These are phyloP conservation scores for Pogonophryne albipinna DNA, from an alignment of 2,797 vertebrate genomes.

Conservation along the genomic window DNA sequence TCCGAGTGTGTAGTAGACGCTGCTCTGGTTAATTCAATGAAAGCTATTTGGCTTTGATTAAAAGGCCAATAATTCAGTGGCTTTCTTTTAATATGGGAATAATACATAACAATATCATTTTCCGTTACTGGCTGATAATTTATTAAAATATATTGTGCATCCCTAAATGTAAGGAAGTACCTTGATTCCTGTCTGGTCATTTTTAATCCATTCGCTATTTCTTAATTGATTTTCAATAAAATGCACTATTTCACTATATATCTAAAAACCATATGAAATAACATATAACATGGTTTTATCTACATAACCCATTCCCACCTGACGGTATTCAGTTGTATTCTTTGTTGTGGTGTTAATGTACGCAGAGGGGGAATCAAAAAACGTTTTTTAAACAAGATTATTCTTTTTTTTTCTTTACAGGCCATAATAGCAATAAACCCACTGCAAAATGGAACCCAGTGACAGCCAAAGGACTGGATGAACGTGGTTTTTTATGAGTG, in stretches of 20 bases:
- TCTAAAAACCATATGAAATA: not conserved
- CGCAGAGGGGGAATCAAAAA: slow-evolving; percentile 24
- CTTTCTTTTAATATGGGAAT: too few species aligned
- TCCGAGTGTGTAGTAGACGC: too few species aligned
- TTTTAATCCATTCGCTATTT: not conserved
- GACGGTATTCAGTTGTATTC: slow-evolving; percentile 23
- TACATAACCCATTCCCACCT: not conserved
- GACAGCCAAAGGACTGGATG: slow-evolving; percentile 85
- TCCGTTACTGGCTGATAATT: too few species aligned
- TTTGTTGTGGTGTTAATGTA: slow-evolving; percentile 34
- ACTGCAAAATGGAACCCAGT: slow-evolving; percentile 89
- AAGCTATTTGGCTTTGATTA: too few species aligned
- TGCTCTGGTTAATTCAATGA: too few species aligned
- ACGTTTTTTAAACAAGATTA: slow-evolving; percentile 38
- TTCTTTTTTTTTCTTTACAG: slow-evolving; percentile 68
- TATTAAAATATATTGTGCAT: too few species aligned
- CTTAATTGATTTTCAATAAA: not conserved
- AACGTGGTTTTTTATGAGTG: slow-evolving; percentile 86
- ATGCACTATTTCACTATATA: not conserved
- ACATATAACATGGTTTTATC: not conserved
- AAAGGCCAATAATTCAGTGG: too few species aligned
- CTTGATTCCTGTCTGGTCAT: not conserved
- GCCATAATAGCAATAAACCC: slow-evolving; percentile 87
- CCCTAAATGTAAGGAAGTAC: not conserved
- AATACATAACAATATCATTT: too few species aligned